Percentiles rank a stretch among this genome's conserved stretches.
Evolutionary conservation across 1,140 invertebrate genomes (phyloP).

Genomic region (Penaeus indicus): DNA sequence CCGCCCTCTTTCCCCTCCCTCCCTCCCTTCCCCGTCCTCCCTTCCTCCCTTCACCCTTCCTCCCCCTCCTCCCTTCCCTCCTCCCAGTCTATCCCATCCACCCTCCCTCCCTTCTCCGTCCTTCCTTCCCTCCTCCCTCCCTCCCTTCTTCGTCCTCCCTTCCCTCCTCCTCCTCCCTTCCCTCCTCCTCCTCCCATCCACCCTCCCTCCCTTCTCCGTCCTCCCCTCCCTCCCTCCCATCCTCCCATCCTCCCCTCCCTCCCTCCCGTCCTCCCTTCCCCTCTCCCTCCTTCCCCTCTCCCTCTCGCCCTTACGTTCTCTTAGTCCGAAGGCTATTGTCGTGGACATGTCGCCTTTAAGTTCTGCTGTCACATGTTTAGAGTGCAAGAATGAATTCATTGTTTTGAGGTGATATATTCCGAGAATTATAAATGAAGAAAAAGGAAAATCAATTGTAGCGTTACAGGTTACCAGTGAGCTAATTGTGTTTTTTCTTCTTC

Average conservation of each 20-base stretch:
- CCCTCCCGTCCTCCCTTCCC: not conserved
- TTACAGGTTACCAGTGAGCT: no score
- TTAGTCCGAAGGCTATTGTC: slow-evolving; percentile 33
- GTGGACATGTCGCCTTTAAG: slow-evolving; percentile 47
- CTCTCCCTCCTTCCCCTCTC: not conserved
- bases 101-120: not conserved
- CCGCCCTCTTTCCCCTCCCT: not conserved
- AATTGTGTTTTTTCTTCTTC: no score
- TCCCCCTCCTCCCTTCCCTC: no score
- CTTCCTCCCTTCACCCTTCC: not conserved
- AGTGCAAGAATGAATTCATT: slow-evolving; percentile 53
- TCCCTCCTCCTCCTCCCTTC: not conserved
- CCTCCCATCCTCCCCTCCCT: not conserved
- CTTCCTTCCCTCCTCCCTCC: not conserved
- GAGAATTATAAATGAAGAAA: slow-evolving; percentile 15
- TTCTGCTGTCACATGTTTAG: slow-evolving; percentile 49
- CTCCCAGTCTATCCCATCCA: not conserved
- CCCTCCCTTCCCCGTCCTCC: slow-evolving; percentile 16
- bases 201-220: not conserved
- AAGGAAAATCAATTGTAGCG: no score
- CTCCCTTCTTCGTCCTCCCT: not conserved
- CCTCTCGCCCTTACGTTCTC: not conserved
- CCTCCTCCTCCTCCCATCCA: not conserved
- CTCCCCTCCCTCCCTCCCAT: not conserved
- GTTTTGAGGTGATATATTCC: slow-evolving; percentile 52